A percentile compares a stretch with the other conserved stretches of the same genome.
phyloP scores from a whole-genome alignment of 2,888 invertebrate species.

The Napeogenes sylphis region DNA sequence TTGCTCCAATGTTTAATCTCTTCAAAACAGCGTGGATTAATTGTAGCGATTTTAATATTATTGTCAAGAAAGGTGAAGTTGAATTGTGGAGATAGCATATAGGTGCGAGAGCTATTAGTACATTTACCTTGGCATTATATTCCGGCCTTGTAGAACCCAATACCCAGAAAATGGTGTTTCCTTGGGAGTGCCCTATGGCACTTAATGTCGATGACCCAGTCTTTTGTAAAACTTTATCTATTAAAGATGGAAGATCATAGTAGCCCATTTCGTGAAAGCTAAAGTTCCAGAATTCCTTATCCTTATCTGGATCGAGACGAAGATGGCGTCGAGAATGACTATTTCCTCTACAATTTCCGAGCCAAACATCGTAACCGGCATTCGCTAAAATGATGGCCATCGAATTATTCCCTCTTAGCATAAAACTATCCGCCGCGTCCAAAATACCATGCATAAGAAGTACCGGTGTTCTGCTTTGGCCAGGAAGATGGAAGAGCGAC shows the following conservation, averaged over 20 bases:
- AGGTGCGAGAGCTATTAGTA: slow-evolving; percentile 72
- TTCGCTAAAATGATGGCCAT: slow-evolving; percentile 54
- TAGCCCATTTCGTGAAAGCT: slow-evolving; percentile 83
- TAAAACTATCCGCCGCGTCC: slow-evolving; percentile 44
- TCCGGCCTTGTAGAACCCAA: slow-evolving; percentile 65
- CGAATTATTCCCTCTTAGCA: slow-evolving; percentile 44
- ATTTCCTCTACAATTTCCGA: slow-evolving; percentile 75
- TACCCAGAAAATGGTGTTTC: slow-evolving; percentile 74
- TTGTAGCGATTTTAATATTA: slow-evolving; percentile 10
- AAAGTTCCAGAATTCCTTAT: slow-evolving; percentile 68
- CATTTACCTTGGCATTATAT: slow-evolving; percentile 73
- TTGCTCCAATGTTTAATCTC: slow-evolving; percentile 13
- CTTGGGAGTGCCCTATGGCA: slow-evolving; percentile 82
- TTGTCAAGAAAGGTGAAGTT: slow-evolving; percentile 8
- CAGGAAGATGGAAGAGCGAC: slow-evolving; percentile 48
- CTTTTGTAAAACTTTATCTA: slow-evolving; percentile 43
- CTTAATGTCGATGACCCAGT: slow-evolving; percentile 75
- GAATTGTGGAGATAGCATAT: slow-evolving; percentile 46
- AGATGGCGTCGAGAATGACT: slow-evolving; percentile 75
- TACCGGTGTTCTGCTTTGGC: slow-evolving; percentile 45
- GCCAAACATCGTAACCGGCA: slow-evolving; percentile 69
- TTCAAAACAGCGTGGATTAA: slow-evolving; percentile 11
- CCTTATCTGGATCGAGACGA: slow-evolving; percentile 47
- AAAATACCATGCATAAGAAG: slow-evolving; percentile 44
- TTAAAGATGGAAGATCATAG: slow-evolving; percentile 82